Evolutionary conservation across 2,888 invertebrate species (phyloP).

Genomic region (Euplexia lucipara): DNA sequence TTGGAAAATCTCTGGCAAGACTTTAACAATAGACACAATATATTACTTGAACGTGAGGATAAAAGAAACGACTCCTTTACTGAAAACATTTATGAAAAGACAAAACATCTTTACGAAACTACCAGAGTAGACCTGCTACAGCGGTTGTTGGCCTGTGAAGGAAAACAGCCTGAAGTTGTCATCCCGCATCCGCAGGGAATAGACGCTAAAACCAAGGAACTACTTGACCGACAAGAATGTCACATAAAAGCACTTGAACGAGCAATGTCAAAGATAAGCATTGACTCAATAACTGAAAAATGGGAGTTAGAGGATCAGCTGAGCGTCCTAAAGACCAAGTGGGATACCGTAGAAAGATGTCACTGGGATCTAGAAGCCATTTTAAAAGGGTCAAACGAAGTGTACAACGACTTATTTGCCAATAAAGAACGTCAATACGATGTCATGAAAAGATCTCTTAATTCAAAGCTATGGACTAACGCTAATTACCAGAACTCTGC

Average conservation of each 20-base stretch:
- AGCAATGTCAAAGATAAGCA: neutral
- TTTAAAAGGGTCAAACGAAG: neutral
- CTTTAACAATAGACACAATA: too few relatives aligned
- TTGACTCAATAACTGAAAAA: neutral
- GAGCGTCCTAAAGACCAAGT: neutral
- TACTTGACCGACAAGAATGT: neutral
- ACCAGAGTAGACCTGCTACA: too few relatives aligned
- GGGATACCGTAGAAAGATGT: neutral
- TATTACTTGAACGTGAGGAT: too few relatives aligned
- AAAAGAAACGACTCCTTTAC: too few relatives aligned
- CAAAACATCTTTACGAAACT: too few relatives aligned
- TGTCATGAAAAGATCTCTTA: neutral
- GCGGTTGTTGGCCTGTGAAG: too few relatives aligned
- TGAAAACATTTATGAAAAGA: too few relatives aligned
- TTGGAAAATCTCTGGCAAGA: too few relatives aligned
- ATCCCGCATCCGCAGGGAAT: too few relatives aligned
- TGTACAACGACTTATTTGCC: slow-evolving; percentile 19
- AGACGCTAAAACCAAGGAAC: neutral
- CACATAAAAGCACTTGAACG: slow-evolving; percentile 2
- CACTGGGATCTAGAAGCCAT: neutral
- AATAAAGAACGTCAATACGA: neutral
- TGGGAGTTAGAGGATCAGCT: neutral
- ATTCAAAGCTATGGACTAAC: neutral
- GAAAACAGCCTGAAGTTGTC: too few relatives aligned
- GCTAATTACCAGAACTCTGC: slow-evolving; percentile 35